Evolutionary conservation across 2,113 vertebrate genomes (phyloP).

Genomic region (Bufo gargarizans): DNA sequence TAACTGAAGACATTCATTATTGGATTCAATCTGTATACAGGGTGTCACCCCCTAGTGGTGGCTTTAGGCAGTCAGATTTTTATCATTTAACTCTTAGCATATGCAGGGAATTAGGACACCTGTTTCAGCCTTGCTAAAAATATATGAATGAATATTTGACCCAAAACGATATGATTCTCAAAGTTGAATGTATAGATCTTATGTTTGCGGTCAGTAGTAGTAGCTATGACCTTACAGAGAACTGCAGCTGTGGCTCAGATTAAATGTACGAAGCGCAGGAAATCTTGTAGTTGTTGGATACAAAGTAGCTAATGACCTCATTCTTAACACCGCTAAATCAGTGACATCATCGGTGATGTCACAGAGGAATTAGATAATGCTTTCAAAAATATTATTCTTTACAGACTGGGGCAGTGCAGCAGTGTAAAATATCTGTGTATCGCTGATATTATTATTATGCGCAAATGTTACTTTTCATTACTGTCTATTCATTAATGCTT

Average conservation of each 20-base stretch:
- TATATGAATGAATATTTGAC: too few relatives aligned
- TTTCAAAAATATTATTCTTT: neutral
- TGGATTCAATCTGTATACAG: neutral
- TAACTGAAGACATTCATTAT: too few relatives aligned
- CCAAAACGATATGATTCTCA: too few relatives aligned
- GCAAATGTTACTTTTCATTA: neutral
- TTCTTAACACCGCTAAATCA: neutral
- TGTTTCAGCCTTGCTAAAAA: neutral
- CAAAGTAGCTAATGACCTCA: neutral
- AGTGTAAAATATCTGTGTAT: neutral
- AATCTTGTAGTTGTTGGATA: neutral
- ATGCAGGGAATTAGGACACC: neutral
- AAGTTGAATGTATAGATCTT: too few relatives aligned
- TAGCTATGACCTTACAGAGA: neutral
- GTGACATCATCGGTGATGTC: neutral
- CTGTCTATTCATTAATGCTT: neutral
- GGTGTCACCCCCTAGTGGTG: neutral
- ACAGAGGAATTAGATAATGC: neutral
- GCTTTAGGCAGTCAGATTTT: neutral
- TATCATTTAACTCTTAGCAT: neutral
- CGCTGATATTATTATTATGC: neutral
- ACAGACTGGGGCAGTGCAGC: neutral
- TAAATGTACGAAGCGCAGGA: neutral
- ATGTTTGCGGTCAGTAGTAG: neutral
- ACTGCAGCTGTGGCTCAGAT: neutral